Conservation (phyloP, 2,113 vertebrate genomes). For the Semnornis frantzii region DNA sequence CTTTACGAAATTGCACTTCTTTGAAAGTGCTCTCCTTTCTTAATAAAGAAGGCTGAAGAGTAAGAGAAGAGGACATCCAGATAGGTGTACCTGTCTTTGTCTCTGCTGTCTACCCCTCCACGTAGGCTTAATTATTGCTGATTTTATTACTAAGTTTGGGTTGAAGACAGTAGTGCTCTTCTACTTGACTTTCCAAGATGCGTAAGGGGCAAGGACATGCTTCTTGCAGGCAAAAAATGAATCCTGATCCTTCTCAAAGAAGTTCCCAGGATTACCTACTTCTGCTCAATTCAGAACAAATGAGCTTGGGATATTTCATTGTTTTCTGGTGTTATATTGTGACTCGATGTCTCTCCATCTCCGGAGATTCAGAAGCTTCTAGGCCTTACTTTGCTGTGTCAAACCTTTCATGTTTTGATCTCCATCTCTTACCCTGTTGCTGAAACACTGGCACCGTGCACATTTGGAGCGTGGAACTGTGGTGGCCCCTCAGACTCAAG, state of each 20-base stretch:
- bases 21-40: not conserved
- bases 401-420: not conserved
- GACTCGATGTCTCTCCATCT: not conserved
- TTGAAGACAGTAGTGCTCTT: not conserved
- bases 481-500: not conserved
- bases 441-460: not conserved
- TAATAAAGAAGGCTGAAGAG: not conserved
- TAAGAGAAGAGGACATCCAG: not conserved
- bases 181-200: not conserved
- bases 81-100: rapidly evolving
- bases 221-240: not conserved
- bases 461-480: not conserved
- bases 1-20: not conserved
- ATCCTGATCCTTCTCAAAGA: not conserved
- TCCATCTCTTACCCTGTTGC: not conserved
- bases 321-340: not conserved
- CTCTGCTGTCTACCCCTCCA: not conserved
- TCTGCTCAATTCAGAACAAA: not conserved
- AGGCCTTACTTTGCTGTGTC: not conserved
- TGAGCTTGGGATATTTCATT: not conserved
- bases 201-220: not conserved
- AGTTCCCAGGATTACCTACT: not conserved
- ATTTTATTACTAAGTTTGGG: not conserved
- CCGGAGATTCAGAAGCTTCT: not conserved
- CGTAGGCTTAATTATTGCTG: not conserved